These are phyloP conservation scores for Stenichneumon culpator DNA, from an alignment of 2,888 invertebrate genomes.

Conservation along the genomic window DNA sequence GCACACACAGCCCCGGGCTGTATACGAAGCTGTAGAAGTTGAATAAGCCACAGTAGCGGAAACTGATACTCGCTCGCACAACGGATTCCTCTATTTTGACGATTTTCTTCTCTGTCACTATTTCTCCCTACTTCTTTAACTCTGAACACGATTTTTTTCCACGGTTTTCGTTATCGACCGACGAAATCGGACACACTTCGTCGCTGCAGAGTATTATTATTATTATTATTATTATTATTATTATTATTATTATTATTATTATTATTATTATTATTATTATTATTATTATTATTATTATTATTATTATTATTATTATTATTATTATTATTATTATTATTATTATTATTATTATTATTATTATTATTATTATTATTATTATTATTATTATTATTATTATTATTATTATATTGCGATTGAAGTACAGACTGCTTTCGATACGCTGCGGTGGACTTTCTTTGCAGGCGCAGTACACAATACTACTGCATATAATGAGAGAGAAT, in stretches of 20 bases:
- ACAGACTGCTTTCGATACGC: background rate
- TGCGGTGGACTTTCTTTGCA: background rate
- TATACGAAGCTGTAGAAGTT: background rate
- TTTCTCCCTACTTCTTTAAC: background rate
- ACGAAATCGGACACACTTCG: background rate
- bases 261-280: no score
- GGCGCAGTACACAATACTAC: background rate
- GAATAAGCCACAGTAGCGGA: slow-evolving; percentile 1
- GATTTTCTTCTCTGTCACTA: no score
- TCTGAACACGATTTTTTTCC: background rate
- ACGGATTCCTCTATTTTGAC: background rate
- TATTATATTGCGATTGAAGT: no score
- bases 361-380: background rate
- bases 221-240: background rate
- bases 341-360: no score
- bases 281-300: no score
- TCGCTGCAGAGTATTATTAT: background rate
- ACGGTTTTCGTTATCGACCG: background rate
- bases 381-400: no score
- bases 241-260: no score
- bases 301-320: no score
- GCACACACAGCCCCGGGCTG: background rate
- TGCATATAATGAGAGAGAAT: background rate
- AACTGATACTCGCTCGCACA: background rate
- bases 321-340: no score